Conservation (phyloP, 92 coral and sea anemone genomes). For the Actinernus sp. region DNA sequence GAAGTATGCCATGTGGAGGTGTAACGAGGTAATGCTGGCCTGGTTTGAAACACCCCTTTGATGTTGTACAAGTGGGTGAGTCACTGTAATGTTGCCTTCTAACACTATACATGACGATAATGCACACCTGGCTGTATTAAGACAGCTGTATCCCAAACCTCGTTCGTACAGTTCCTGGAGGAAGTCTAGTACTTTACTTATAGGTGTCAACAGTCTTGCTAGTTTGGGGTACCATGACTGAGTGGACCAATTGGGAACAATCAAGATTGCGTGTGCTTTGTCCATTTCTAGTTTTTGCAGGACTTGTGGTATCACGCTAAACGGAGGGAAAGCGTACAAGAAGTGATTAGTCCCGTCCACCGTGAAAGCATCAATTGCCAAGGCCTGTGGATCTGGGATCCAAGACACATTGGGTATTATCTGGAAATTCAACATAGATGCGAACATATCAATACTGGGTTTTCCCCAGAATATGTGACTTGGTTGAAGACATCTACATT, state of each 20-base stretch:
- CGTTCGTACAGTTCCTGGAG: too few species aligned
- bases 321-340: conserved; percentile 23
- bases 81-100: too few species aligned
- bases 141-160: too few species aligned
- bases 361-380: conserved; percentile 61
- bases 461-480: conserved; percentile 7
- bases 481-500: conserved; percentile 20
- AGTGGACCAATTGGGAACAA: conserved; percentile 60
- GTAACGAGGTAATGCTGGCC: too few species aligned
- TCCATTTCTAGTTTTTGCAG: conserved; percentile 35
- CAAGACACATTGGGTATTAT: conserved; percentile 36
- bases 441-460: conserved; percentile 53
- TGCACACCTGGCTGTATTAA: too few species aligned
- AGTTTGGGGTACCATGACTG: conserved; percentile 68
- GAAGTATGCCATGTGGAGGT: background rate
- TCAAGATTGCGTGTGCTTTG: conserved; percentile 42
- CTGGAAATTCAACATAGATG: conserved; percentile 51
- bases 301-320: conserved; percentile 31
- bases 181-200: too few species aligned
- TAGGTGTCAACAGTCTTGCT: conserved; percentile 41
- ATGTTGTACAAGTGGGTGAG: too few species aligned
- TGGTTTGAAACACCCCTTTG: too few species aligned
- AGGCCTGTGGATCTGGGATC: conserved; percentile 51
- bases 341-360: conserved; percentile 8
- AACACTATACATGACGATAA: background rate